These are phyloP conservation scores for Drosophila bipectinata DNA, from an alignment of 1,140 invertebrate genomes.

Conservation along the genomic window DNA sequence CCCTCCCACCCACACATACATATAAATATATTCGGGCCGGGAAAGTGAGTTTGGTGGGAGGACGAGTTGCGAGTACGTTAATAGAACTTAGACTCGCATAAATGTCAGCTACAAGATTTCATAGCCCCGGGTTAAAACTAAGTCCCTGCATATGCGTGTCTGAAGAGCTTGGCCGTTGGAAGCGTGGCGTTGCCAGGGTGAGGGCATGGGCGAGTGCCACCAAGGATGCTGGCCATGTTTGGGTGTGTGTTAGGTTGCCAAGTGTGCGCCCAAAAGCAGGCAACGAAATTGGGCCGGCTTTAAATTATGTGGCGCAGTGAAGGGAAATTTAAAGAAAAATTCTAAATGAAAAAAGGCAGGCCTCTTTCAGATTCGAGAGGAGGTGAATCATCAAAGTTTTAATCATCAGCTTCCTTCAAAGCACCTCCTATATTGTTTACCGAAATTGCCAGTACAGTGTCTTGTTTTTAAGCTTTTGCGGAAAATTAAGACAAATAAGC, in stretches of 20 bases:
- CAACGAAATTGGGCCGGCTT: slow-evolving; percentile 34
- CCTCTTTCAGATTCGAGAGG: too few relatives aligned
- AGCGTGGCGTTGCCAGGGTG: slow-evolving; percentile 8
- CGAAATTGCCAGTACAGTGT: slow-evolving; percentile 11
- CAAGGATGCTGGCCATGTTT: background rate
- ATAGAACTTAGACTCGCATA: slow-evolving; percentile 73
- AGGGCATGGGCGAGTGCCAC: slow-evolving; percentile 6
- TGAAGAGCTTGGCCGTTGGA: slow-evolving; percentile 22
- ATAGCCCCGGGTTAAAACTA: slow-evolving; percentile 72
- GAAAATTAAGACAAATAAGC: slow-evolving; percentile 34
- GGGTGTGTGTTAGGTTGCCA: background rate
- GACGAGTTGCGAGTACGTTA: slow-evolving; percentile 48
- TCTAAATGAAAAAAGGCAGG: too few relatives aligned
- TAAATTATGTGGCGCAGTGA: slow-evolving; percentile 32
- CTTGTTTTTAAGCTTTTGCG: slow-evolving; percentile 20
- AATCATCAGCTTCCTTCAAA: too few relatives aligned
- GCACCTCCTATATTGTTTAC: background rate
- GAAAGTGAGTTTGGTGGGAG: slow-evolving; percentile 14
- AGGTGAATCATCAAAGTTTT: too few relatives aligned
- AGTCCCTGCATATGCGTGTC: slow-evolving; percentile 69
- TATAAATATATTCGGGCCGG: background rate
- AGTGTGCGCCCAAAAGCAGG: slow-evolving; percentile 22
- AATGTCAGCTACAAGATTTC: slow-evolving; percentile 79
- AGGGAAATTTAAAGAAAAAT: background rate
- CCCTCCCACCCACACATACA: slow-evolving; percentile 1